Base-by-base conservation (phyloP, 2,888 invertebrate genomes). In the Acholoe squamosa region DNA sequence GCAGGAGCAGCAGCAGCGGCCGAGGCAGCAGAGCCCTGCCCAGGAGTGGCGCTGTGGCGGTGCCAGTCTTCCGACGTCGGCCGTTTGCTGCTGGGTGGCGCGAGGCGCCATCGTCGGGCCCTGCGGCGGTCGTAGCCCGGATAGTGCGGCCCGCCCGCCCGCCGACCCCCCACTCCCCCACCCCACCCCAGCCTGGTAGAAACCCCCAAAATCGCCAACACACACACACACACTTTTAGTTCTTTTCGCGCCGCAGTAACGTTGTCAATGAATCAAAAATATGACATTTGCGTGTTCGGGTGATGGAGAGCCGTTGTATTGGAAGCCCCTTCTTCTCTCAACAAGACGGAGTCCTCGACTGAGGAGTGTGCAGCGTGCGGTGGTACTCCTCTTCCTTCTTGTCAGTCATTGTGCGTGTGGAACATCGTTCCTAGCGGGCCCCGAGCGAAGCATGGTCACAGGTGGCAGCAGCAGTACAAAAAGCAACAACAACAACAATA, bases 241-340 rank as follows among this genome's bases (percentile, higher is more conserved):
- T 86, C 86, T 54, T 86, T 56, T 28, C 52, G 86, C 25, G 86
- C 86, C 86, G 54, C 86, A 52, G 86, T 52, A 86, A 86, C 86
- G 86, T 86, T 56, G 86, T 86, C 86, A 86, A 86, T 86, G 86
- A 86, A 86, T 86, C 86, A 86, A 86, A 86, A 86, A 86, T 86
- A 86, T 86, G 86, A 86, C 54, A 86, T 86, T 86, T 86, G 86
- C 56, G 86, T 86, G 86, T 86, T 86, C 31, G 31, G 86, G 56
- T 86, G 54, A 86, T 86, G 86, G 86, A 52, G 86, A 52, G 54
- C 54, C 86, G 54, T 86, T 56, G 86, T 54, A 86, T 86, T 86
- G 86, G 52, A 86, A 54, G 86, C 86, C 86, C 86, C 86, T 86
- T 86, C 86, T 52, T 86, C 86, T 86, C 86, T 31, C 33, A 31